Percentiles rank a stretch among this genome's conserved stretches.
These are phyloP conservation scores for Apamea crenata DNA, from an alignment of 2,888 invertebrate genomes.

Conservation along the genomic window DNA sequence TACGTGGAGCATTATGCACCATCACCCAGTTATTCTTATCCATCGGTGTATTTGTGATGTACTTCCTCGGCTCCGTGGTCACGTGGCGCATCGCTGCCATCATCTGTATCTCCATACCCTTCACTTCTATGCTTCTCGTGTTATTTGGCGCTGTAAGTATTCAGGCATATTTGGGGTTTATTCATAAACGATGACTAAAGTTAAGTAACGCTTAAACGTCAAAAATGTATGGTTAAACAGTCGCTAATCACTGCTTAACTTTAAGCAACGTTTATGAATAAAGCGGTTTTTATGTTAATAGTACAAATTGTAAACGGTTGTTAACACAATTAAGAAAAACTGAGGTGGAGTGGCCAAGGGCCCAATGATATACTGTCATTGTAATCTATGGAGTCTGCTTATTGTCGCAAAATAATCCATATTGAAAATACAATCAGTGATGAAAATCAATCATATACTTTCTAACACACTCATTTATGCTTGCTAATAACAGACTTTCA, in stretches of 20 bases:
- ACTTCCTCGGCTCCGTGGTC: slow-evolving; percentile 86
- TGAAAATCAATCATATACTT: too few species aligned
- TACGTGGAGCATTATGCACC: slow-evolving; percentile 89
- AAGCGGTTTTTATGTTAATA: not conserved
- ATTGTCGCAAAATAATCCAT: not conserved
- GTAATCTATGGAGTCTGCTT: not conserved
- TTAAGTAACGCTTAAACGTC: too few species aligned
- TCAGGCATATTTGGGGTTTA: too few species aligned
- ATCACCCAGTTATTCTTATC: slow-evolving; percentile 85
- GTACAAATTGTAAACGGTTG: not conserved
- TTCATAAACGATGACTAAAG: too few species aligned
- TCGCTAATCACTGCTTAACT: too few species aligned
- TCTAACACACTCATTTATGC: not conserved
- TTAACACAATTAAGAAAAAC: not conserved
- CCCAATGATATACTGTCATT: not conserved
- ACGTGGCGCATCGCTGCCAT: slow-evolving; percentile 88
- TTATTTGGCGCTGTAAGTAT: slow-evolving; percentile 81
- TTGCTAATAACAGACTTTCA: not conserved
- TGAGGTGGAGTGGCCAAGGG: not conserved
- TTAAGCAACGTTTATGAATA: too few species aligned
- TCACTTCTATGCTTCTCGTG: slow-evolving; percentile 86
- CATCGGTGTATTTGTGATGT: slow-evolving; percentile 87
- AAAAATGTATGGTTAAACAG: too few species aligned
- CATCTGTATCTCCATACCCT: slow-evolving; percentile 85
- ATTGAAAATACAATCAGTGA: not conserved